These are phyloP conservation scores for Nomada lathburiana DNA, from an alignment of 2,888 invertebrate species.

Conservation along the genomic window DNA sequence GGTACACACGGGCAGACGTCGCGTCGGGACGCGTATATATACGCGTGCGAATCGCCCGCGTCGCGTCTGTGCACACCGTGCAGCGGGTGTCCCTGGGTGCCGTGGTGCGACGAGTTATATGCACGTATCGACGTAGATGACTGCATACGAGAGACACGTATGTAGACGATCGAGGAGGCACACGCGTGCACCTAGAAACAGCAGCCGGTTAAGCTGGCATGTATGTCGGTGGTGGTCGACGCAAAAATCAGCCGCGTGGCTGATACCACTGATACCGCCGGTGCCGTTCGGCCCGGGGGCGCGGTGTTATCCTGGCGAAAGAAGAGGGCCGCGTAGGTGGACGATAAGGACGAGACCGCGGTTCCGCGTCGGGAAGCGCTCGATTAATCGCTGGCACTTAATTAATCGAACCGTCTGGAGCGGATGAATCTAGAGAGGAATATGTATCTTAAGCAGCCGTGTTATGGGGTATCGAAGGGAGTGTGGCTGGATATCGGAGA, in stretches of 20 bases:
- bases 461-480: neutral
- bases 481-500: conserved; percentile 31
- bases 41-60: neutral
- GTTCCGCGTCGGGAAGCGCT: conserved; percentile 33
- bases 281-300: conserved; percentile 50
- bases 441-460: conserved; percentile 7
- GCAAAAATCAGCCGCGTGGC: conserved; percentile 70
- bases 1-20: conserved; percentile 46
- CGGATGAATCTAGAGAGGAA: neutral
- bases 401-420: neutral
- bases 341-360: conserved; percentile 12
- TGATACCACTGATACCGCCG: conserved; percentile 39
- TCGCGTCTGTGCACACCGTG: conserved; percentile 23
- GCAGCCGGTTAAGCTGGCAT: conserved; percentile 73
- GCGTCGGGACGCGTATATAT: neutral
- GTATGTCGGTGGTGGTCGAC: conserved; percentile 60
- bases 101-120: conserved; percentile 6
- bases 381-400: conserved; percentile 47
- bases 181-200: conserved; percentile 40
- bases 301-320: conserved; percentile 26
- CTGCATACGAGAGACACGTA: conserved; percentile 14
- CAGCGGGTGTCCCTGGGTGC: conserved; percentile 51
- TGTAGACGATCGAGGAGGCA: conserved; percentile 27
- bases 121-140: conserved; percentile 30
- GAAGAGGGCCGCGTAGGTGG: conserved; percentile 37